Evolutionary conservation across 2,113 vertebrate species (phyloP).

Genomic region (Dasyornis broadbenti): DNA sequence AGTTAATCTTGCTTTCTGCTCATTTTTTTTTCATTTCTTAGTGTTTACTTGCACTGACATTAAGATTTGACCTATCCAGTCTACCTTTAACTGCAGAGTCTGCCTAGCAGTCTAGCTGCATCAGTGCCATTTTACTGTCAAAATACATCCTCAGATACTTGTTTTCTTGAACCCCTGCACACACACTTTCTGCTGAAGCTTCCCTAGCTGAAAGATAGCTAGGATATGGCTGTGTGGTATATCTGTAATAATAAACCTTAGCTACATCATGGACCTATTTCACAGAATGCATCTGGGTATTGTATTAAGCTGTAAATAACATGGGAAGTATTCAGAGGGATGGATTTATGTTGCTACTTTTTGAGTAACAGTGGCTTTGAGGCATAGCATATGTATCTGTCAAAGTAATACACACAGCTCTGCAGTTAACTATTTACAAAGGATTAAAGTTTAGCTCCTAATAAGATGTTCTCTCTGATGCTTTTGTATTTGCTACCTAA

Average conservation of each 20-base stretch:
- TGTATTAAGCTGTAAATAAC: slow-evolving; percentile 37
- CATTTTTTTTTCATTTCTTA: not conserved
- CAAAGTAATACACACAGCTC: slow-evolving; percentile 13
- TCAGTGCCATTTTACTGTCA: not conserved
- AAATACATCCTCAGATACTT: not conserved
- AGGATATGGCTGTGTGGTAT: not conserved
- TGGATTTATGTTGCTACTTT: slow-evolving; percentile 33
- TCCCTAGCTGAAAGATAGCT: not conserved
- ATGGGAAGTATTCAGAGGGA: not conserved
- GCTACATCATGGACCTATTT: not conserved
- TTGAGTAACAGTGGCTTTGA: slow-evolving; percentile 12
- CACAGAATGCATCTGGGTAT: not conserved
- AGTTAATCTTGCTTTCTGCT: not conserved
- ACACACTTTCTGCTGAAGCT: not conserved
- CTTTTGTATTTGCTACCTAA: slow-evolving; percentile 10
- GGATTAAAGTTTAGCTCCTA: slow-evolving; percentile 47
- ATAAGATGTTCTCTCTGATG: slow-evolving; percentile 34
- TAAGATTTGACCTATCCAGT: not conserved
- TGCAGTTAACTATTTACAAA: slow-evolving; percentile 44
- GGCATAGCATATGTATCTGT: not conserved
- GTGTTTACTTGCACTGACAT: not conserved
- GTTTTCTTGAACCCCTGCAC: not conserved
- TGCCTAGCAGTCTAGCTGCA: not conserved
- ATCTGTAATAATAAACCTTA: not conserved
- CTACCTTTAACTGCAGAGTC: not conserved